phyloP scores from a whole-genome alignment of 2,797 vertebrate genomes.

The Tiaroga cobitis region DNA sequence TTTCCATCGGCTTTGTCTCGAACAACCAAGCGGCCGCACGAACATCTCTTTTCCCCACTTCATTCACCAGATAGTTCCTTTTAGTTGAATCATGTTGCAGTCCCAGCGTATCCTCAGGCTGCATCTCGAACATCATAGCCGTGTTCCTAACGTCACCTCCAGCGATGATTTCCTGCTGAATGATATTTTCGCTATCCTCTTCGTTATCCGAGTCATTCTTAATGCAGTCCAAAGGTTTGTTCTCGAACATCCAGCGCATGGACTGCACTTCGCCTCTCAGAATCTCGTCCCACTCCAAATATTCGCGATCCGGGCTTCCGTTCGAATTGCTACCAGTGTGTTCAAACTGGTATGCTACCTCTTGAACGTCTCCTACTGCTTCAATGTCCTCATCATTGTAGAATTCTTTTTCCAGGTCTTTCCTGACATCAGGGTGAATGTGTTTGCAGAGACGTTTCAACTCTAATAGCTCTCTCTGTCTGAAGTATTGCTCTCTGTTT shows the following conservation, averaged over 20 bases:
- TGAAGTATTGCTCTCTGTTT: conserved; percentile 80
- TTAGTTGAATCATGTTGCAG: conserved; percentile 65
- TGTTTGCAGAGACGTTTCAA: conserved; percentile 87
- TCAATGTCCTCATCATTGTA: conserved; percentile 77
- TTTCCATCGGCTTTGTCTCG: conserved; percentile 86
- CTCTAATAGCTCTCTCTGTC: conserved; percentile 84
- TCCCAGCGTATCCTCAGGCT: conserved; percentile 77
- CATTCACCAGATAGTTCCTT: conserved; percentile 78
- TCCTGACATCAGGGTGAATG: conserved; percentile 87
- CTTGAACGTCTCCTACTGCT: conserved; percentile 72
- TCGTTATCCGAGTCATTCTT: conserved; percentile 77
- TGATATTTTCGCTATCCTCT: conserved; percentile 70
- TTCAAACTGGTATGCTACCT: conserved; percentile 78
- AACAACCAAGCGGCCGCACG: conserved; percentile 81
- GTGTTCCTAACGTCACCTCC: conserved; percentile 85
- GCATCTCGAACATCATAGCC: conserved; percentile 90
- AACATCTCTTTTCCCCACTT: conserved; percentile 82
- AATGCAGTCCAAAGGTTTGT: conserved; percentile 84
- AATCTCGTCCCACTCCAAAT: conserved; percentile 85
- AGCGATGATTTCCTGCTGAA: conserved; percentile 82
- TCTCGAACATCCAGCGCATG: conserved; percentile 89
- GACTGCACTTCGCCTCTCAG: conserved; percentile 86
- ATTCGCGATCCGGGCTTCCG: conserved; percentile 79
- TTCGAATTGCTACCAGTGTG: conserved; percentile 74
- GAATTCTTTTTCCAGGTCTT: conserved; percentile 83